phyloP scores from a whole-genome alignment of 2,888 invertebrate species.

The Elysia crispata region DNA sequence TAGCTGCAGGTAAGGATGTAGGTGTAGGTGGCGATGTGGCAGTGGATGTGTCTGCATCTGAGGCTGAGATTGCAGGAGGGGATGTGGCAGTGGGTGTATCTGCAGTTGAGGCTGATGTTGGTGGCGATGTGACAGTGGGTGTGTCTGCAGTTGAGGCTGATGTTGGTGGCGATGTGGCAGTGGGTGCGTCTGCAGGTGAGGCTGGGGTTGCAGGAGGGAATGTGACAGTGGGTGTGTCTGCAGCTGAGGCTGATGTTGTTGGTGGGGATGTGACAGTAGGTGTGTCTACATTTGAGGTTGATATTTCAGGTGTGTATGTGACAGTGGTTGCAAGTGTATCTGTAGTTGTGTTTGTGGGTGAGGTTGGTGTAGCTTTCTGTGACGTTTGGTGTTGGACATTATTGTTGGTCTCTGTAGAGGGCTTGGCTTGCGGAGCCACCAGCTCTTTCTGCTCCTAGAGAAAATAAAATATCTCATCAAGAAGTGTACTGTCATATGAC shows the following conservation, averaged over 20 bases:
- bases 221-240: background rate
- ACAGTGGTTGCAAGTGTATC: background rate
- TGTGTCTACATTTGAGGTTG: background rate
- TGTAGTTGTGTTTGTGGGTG: conserved; percentile 6
- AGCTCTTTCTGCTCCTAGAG: conserved; percentile 24
- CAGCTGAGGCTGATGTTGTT: background rate
- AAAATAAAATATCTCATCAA: background rate
- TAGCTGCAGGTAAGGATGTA: background rate
- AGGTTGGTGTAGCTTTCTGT: too few species aligned
- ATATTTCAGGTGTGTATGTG: conserved; percentile 6
- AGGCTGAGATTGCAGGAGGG: conserved; percentile 14
- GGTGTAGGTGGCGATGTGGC: background rate
- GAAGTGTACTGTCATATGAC: too few species aligned
- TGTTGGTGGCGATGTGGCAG: background rate
- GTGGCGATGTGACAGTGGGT: background rate
- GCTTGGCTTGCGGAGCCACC: background rate
- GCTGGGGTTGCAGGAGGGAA: conserved; percentile 19
- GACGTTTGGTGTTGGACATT: conserved; percentile 5
- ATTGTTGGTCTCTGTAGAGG: conserved; percentile 42
- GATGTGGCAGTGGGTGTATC: background rate
- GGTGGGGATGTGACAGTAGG: conserved; percentile 11
- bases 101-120: background rate
- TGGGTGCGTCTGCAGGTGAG: background rate
- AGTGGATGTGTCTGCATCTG: background rate
- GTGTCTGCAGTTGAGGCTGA: background rate